Percentiles rank a stretch among this genome's conserved stretches.
Conservation (phyloP, 2,113 vertebrate species). For the Theristicus caerulescens region DNA sequence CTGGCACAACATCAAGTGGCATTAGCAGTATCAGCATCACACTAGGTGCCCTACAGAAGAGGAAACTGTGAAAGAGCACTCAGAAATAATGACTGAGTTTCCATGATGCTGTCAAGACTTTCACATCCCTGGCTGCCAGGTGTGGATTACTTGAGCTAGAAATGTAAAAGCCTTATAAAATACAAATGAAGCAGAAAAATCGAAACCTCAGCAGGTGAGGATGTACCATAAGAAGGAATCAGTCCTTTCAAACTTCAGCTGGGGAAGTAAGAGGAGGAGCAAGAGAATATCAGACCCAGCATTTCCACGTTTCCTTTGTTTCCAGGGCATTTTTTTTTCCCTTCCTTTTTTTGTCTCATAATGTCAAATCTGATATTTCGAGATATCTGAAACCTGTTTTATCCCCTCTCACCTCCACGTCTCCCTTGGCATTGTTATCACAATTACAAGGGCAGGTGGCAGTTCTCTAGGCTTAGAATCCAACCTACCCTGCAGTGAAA, state of each 20-base stretch:
- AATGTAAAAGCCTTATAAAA: constrained; percentile 54
- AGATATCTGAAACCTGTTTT: neutral
- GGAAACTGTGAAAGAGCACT: neutral
- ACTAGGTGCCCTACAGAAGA: constrained; percentile 5
- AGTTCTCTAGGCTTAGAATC: constrained; percentile 1
- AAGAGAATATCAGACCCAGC: neutral
- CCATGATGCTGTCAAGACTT: constrained; percentile 48
- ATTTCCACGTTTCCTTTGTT: neutral
- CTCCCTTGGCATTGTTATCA: constrained; percentile 29
- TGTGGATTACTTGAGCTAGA: constrained; percentile 50
- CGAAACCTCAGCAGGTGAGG: neutral
- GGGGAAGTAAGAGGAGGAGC: neutral
- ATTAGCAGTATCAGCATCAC: constrained; percentile 2
- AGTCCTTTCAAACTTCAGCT: neutral
- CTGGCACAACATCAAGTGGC: neutral
- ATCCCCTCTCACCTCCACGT: neutral
- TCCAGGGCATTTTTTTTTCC: neutral
- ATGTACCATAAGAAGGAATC: neutral
- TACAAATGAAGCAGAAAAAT: constrained; percentile 28
- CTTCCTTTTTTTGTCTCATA: neutral
- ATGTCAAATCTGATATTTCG: neutral
- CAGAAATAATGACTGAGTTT: constrained; percentile 45
- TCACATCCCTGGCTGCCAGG: constrained; percentile 19
- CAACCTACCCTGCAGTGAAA: constrained; percentile 40
- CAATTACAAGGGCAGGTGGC: constrained; percentile 40